Evolutionary conservation across 1,140 invertebrate genomes (phyloP).

Genomic region (Oryctes rhinoceros): DNA sequence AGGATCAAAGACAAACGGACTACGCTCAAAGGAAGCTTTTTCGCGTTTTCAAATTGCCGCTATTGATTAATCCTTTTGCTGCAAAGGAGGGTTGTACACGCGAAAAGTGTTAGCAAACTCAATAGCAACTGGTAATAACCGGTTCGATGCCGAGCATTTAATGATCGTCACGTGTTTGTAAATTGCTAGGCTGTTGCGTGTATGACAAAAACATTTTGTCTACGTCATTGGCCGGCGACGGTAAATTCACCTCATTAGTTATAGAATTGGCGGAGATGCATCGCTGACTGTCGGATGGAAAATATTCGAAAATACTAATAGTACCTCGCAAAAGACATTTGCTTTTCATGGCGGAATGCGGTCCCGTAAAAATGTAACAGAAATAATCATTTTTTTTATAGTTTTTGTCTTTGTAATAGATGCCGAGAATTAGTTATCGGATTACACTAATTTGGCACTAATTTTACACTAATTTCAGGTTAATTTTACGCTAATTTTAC

Average conservation of each 20-base stretch:
- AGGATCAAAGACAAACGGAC: conserved; percentile 18
- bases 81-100: background rate
- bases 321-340: too few relatives aligned
- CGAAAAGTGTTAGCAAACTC: background rate
- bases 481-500: too few relatives aligned
- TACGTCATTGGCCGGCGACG: background rate
- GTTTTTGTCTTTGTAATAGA: too few relatives aligned
- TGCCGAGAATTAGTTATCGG: too few relatives aligned
- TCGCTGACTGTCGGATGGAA: too few relatives aligned
- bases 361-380: too few relatives aligned
- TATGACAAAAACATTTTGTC: conserved; percentile 18
- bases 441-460: too few relatives aligned
- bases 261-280: background rate
- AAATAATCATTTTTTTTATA: too few relatives aligned
- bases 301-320: too few relatives aligned
- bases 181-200: background rate
- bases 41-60: conserved; percentile 29
- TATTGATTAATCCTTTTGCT: conserved; percentile 30
- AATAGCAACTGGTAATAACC: conserved; percentile 28
- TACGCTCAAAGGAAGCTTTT: conserved; percentile 12
- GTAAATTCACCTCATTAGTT: conserved; percentile 15
- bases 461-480: too few relatives aligned
- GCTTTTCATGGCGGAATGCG: too few relatives aligned
- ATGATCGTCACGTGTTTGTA: conserved; percentile 18
- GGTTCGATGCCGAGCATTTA: background rate